Evolutionary conservation across 2,888 invertebrate species (phyloP).

Genomic region (Dolichomitus sp.): DNA sequence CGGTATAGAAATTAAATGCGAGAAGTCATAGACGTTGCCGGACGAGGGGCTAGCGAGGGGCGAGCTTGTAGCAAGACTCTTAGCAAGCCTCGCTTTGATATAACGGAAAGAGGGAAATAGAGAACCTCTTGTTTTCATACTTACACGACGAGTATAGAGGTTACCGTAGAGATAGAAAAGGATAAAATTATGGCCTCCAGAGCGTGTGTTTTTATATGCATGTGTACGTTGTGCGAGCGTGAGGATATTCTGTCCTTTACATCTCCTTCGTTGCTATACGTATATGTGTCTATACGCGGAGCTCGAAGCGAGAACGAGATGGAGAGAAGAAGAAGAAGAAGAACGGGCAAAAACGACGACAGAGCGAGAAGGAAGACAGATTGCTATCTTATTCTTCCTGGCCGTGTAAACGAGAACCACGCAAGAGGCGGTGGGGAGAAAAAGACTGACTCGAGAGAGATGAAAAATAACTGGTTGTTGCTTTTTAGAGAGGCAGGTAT

Average conservation of each 20-base stretch:
- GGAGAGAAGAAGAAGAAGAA: not conserved
- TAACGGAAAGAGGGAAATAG: conserved; percentile 43
- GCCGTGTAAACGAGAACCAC: conserved; percentile 40
- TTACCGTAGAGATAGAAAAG: conserved; percentile 36
- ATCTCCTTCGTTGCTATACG: conserved; percentile 25
- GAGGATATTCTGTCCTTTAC: conserved; percentile 19
- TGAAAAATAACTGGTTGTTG: conserved; percentile 61
- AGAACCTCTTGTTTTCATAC: conserved; percentile 49
- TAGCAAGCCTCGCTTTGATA: conserved; percentile 7
- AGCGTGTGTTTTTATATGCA: conserved; percentile 1
- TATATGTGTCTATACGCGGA: not conserved
- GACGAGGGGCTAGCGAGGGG: not conserved
- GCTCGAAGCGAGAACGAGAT: conserved; percentile 10
- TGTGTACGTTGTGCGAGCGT: not conserved
- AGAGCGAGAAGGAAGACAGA: conserved; percentile 23
- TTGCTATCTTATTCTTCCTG: conserved; percentile 55
- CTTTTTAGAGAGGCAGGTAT: conserved; percentile 64
- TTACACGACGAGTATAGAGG: conserved; percentile 7
- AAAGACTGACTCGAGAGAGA: conserved; percentile 27
- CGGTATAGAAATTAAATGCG: conserved; percentile 31
- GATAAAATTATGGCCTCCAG: conserved; percentile 40
- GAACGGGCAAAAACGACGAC: not conserved
- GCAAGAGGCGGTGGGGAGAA: not conserved
- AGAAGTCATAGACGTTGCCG: not conserved
- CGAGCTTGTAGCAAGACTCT: conserved; percentile 10